Evolutionary conservation across 2,888 invertebrate species (phyloP).

Genomic region (Phaonia tiefii): DNA sequence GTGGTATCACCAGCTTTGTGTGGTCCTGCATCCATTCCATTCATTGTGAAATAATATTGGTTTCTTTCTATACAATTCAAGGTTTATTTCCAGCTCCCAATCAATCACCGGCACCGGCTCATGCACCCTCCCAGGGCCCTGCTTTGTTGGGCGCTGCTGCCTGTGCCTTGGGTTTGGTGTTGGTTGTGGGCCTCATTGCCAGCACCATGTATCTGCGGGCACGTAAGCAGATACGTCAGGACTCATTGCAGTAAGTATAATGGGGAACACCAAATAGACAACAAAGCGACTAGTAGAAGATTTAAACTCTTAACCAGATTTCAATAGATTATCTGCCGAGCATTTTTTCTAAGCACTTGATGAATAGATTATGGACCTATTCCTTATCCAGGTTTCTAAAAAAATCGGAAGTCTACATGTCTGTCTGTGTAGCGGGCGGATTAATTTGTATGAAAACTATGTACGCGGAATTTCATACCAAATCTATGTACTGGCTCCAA

Average conservation of each 20-base stretch:
- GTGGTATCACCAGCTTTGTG: not conserved
- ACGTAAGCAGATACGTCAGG: constrained; percentile 79
- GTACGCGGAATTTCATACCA: no score
- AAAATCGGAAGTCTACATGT: no score
- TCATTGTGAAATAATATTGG: constrained; percentile 52
- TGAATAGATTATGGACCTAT: no score
- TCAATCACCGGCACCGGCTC: constrained; percentile 86
- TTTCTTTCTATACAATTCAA: constrained; percentile 68
- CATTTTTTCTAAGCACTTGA: no score
- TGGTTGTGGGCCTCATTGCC: constrained; percentile 78
- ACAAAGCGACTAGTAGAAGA: no score
- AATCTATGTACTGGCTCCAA: no score
- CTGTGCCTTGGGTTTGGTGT: constrained; percentile 85
- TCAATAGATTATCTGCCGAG: no score
- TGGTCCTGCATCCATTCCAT: constrained; percentile 40
- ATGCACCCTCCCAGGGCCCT: constrained; percentile 85
- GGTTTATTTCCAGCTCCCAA: constrained; percentile 84
- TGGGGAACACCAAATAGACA: no score
- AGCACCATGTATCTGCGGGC: constrained; percentile 80
- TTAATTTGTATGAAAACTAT: no score
- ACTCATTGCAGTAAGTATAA: constrained; percentile 79
- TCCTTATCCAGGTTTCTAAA: no score
- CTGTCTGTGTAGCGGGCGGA: no score
- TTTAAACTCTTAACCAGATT: no score
- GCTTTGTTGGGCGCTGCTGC: constrained; percentile 91